These are phyloP conservation scores for Heliconius hortense DNA, from an alignment of 2,888 invertebrate species.

Conservation along the genomic window DNA sequence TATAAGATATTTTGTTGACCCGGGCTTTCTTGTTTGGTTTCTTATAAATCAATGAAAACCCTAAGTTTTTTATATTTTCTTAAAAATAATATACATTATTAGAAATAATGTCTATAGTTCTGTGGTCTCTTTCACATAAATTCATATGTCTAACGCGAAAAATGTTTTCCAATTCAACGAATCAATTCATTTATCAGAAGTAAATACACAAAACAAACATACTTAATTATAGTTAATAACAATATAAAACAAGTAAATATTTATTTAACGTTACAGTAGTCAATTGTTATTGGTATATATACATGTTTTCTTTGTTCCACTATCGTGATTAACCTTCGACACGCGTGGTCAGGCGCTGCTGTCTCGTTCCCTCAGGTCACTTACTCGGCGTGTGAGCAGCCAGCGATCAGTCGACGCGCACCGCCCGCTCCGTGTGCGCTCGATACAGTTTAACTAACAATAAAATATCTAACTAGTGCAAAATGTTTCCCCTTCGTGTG, in stretches of 20 bases:
- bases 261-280: conserved; percentile 3
- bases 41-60: background rate
- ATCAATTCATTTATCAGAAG: background rate
- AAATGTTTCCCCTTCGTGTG: conserved; percentile 59
- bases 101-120: background rate
- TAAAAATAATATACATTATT: background rate
- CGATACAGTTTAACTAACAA: conserved; percentile 26
- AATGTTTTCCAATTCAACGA: background rate
- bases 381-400: conserved; percentile 63
- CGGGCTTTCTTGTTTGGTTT: background rate
- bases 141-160: background rate
- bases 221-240: background rate
- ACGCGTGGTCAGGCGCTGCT: conserved; percentile 61
- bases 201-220: background rate
- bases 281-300: conserved; percentile 54
- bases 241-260: conserved; percentile 9
- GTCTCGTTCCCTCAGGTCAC: conserved; percentile 51
- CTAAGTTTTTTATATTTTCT: background rate
- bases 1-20: background rate
- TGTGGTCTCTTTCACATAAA: background rate
- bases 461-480: conserved; percentile 44
- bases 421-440: conserved; percentile 60
- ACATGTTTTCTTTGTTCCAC: conserved; percentile 45
- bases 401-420: conserved; percentile 61
- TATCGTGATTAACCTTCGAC: conserved; percentile 65